Evolutionary conservation across 2,888 invertebrate genomes (phyloP).

Genomic region (Phymatocera aterrima): DNA sequence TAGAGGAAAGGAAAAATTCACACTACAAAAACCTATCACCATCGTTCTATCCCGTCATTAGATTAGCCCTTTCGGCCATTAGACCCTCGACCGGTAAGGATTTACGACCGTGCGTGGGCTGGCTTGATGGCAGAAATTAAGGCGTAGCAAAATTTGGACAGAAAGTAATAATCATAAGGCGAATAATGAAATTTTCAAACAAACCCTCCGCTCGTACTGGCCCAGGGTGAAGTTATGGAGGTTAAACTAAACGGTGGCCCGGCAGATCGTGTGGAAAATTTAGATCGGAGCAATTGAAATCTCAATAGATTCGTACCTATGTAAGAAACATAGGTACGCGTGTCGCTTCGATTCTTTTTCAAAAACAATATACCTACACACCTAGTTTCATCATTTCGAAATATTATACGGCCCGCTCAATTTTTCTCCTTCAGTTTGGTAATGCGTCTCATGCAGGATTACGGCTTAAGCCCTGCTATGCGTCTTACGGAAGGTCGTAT

Average conservation of each 20-base stretch:
- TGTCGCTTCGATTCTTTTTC: neutral
- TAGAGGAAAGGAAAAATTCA: constrained; percentile 16
- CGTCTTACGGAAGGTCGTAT: constrained; percentile 43
- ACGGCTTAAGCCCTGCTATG: constrained; percentile 27
- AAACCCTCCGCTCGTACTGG: too few species aligned
- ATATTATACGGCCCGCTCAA: neutral
- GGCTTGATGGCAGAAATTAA: constrained; percentile 38
- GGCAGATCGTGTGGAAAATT: neutral
- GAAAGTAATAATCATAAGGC: neutral
- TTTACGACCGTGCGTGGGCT: constrained; percentile 10
- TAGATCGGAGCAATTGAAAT: too few species aligned
- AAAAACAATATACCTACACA: too few species aligned
- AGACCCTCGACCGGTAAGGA: constrained; percentile 33
- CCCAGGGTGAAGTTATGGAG: too few species aligned
- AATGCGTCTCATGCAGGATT: neutral
- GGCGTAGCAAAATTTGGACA: constrained; percentile 10
- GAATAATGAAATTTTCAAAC: constrained; percentile 17
- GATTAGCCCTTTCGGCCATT: constrained; percentile 42
- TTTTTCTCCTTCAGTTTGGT: neutral
- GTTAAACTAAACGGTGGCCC: neutral
- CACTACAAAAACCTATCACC: constrained; percentile 36
- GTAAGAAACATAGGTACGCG: neutral
- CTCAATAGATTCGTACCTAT: too few species aligned
- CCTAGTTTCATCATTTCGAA: neutral
- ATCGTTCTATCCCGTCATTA: constrained; percentile 1